phyloP scores from a whole-genome alignment of 2,888 invertebrate species.

The Magallana nippona region DNA sequence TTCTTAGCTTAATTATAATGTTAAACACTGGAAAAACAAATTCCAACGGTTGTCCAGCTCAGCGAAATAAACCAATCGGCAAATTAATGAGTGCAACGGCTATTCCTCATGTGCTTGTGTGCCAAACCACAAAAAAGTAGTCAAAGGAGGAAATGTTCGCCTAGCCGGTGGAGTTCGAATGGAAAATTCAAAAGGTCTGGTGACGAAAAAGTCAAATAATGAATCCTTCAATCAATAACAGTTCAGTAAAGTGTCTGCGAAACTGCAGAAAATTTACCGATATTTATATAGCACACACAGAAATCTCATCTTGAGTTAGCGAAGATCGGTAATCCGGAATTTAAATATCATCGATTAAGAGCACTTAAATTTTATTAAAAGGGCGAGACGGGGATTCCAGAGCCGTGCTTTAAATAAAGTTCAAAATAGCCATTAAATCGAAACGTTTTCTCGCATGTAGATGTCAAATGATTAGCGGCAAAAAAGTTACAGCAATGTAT shows the following conservation, averaged over 20 bases:
- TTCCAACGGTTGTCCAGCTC: background rate
- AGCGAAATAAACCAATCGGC: background rate
- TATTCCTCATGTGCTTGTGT: background rate
- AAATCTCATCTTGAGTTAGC: slow-evolving; percentile 16
- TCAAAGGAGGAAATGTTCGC: background rate
- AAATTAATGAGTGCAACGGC: background rate
- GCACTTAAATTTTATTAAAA: slow-evolving; percentile 30
- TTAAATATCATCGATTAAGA: slow-evolving; percentile 27
- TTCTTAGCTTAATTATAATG: slow-evolving; percentile 21
- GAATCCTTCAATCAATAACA: background rate
- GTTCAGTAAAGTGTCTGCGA: background rate
- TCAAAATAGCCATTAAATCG: slow-evolving; percentile 13
- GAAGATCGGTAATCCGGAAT: slow-evolving; percentile 25
- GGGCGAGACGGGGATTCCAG: background rate
- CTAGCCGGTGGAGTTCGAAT: background rate
- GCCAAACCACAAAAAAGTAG: background rate
- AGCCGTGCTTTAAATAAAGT: background rate
- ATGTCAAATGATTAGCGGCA: background rate
- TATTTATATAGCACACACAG: slow-evolving; percentile 23
- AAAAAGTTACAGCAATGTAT: background rate
- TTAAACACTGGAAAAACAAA: background rate
- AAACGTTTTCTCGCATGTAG: background rate
- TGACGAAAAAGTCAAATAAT: background rate
- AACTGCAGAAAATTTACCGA: background rate
- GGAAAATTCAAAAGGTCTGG: background rate